Base-by-base conservation (phyloP, 2,797 vertebrate species). In the Halcyon chelicuti region DNA sequence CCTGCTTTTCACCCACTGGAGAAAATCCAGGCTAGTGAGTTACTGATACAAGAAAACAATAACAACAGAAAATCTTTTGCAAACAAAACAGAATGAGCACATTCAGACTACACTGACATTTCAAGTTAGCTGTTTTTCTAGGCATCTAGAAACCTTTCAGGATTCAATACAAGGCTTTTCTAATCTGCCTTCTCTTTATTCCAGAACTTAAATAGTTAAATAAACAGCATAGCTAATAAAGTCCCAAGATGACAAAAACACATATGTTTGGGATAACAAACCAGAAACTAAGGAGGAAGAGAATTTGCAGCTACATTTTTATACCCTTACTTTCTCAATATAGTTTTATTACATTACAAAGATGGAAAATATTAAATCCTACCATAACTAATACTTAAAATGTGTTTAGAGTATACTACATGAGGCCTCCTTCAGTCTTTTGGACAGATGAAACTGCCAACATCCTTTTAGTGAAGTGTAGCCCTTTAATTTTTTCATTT, bases 161-260 rank as follows among this genome's bases (percentile, higher is more conserved):
- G 47, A 77, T 60, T 77, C 37, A 84, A 35, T 28, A 79, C 3
- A 71, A 51, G 46, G 12, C 28, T 91, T 72, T 90, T 89, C 49
- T 83, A 42, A 61, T 65, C 37, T 82, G 49, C 14, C 68, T 39
- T 51, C 12, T 39, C 25, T 93, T 82, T 75, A 74, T 44, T 91
- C 61, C 71, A 58, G 40, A 63, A 68, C 26, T 5, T 19, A 89
- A 88, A 57, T 31, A 90, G 70, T 76, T 79, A 82, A 95, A 97
- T 70, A 91, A 86, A 93, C 21, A 72, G 68, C 20, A 47, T 14
- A 75, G 76, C 54, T 76, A 88, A 21, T 26, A 22, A 52, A 26
- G 23, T 60, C 25, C 42, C 65, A 94, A 85, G 92, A 67, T 72
- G 86, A 96, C 29, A 66, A 97, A 96, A 93, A 14, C 33, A 49